phyloP scores from a whole-genome alignment of 2,797 vertebrate species.

The Poeciliopsis gracilis region DNA sequence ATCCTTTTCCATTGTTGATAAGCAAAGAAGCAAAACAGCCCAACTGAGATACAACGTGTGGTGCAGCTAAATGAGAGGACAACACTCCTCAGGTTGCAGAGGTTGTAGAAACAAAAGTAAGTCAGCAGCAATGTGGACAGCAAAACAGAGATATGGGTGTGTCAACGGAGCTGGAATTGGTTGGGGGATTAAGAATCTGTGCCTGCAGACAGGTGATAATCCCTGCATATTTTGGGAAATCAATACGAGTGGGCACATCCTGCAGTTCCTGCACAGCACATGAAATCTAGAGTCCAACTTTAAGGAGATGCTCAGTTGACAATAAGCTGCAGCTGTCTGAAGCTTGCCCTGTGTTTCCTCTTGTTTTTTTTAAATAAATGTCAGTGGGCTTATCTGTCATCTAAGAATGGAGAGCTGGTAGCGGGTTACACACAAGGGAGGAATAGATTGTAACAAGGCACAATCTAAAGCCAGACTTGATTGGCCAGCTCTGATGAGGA shows the following conservation, averaged over 20 bases:
- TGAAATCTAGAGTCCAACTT: slow-evolving; percentile 60
- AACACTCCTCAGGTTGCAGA: slow-evolving; percentile 56
- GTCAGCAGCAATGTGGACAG: slow-evolving; percentile 39
- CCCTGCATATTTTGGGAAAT: slow-evolving; percentile 15
- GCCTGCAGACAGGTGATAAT: slow-evolving; percentile 42
- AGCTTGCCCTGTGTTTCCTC: slow-evolving; percentile 39
- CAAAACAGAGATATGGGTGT: slow-evolving; percentile 37
- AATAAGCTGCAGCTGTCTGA: slow-evolving; percentile 71
- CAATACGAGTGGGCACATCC: not conserved
- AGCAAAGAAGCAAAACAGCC: not conserved
- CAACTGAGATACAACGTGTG: not conserved
- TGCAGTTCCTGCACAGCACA: slow-evolving; percentile 14
- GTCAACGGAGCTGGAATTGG: slow-evolving; percentile 34
- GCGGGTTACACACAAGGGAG: slow-evolving; percentile 52
- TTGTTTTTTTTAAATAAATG: slow-evolving; percentile 59
- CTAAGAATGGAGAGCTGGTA: slow-evolving; percentile 76
- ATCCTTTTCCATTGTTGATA: not conserved
- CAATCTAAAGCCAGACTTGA: slow-evolving; percentile 54
- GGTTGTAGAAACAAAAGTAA: slow-evolving; percentile 55
- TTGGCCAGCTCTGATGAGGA: slow-evolving; percentile 66
- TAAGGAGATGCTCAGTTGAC: slow-evolving; percentile 69
- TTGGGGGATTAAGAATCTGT: slow-evolving; percentile 22
- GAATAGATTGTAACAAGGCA: slow-evolving; percentile 44
- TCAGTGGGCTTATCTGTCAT: slow-evolving; percentile 72
- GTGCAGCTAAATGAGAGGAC: slow-evolving; percentile 6